phyloP scores from a whole-genome alignment of 2,888 invertebrate species.

The Eupithecia tripunctaria region DNA sequence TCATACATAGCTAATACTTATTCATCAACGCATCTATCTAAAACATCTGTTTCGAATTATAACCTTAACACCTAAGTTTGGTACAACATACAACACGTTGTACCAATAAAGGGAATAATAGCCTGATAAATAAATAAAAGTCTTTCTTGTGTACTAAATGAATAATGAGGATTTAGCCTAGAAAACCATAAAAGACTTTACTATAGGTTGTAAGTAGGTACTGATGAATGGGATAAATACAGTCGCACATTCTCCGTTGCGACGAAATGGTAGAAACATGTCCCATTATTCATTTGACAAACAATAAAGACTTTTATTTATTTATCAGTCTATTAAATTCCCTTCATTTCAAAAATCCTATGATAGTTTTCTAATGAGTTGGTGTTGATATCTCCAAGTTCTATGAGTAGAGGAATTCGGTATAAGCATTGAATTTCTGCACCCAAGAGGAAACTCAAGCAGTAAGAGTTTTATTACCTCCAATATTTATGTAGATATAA shows the following conservation, averaged over 20 bases:
- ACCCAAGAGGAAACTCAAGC: conserved; percentile 1
- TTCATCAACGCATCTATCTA: conserved; percentile 2
- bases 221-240: too few species aligned
- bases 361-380: neutral
- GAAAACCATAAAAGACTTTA: too few species aligned
- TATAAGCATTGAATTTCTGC: neutral
- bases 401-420: neutral
- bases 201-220: too few species aligned
- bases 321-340: neutral
- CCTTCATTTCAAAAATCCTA: neutral
- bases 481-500: neutral
- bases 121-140: too few species aligned
- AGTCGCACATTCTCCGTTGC: too few species aligned
- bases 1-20: conserved; percentile 27
- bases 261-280: too few species aligned
- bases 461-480: neutral
- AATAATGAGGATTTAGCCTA: too few species aligned
- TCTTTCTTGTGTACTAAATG: too few species aligned
- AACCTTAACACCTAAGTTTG: conserved; percentile 2
- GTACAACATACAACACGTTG: too few species aligned
- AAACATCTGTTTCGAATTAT: conserved; percentile 9
- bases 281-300: neutral
- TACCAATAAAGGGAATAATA: too few species aligned
- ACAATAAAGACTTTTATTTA: too few species aligned
- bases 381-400: conserved; percentile 1